Percentiles rank a stretch among this genome's conserved stretches.
Conservation (phyloP, 2,888 invertebrate species). For the Caenorhabditis imperialis region DNA sequence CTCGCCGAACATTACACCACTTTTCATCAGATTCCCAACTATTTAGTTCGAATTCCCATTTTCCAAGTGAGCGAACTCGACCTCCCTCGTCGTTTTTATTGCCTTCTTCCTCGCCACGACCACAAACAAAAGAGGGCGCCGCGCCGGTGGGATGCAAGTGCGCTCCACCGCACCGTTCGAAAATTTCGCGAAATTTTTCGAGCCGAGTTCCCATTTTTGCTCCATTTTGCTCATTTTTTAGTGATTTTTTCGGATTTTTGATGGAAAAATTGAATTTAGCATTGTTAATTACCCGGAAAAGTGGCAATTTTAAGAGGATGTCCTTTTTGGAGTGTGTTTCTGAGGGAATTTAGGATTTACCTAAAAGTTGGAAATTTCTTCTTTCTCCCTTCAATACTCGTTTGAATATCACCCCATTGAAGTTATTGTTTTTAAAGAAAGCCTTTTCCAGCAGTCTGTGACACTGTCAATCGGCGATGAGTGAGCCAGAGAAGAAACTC, state of each 20-base stretch:
- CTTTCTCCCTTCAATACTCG: background rate
- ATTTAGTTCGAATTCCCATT: background rate
- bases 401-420: background rate
- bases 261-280: too few relatives aligned
- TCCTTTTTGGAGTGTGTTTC: background rate
- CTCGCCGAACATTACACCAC: constrained; percentile 16
- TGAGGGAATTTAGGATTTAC: constrained; percentile 14
- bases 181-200: constrained; percentile 12
- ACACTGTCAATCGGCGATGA: constrained; percentile 33
- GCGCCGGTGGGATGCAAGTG: constrained; percentile 18
- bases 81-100: constrained; percentile 3
- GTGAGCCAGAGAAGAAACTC: constrained; percentile 42
- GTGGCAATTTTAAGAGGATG: too few relatives aligned
- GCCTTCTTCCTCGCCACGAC: background rate
- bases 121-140: background rate
- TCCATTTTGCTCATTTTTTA: background rate
- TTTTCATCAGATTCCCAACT: constrained; percentile 15
- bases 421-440: too few relatives aligned
- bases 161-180: constrained; percentile 27
- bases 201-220: background rate
- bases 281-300: too few relatives aligned
- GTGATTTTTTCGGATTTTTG: background rate
- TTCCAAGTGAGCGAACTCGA: constrained; percentile 19
- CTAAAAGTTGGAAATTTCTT: background rate
- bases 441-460: background rate